Percentiles rank a stretch among this genome's conserved stretches.
These are phyloP conservation scores for Pollenia angustigena DNA, from an alignment of 2,888 invertebrate genomes.

Conservation along the genomic window DNA sequence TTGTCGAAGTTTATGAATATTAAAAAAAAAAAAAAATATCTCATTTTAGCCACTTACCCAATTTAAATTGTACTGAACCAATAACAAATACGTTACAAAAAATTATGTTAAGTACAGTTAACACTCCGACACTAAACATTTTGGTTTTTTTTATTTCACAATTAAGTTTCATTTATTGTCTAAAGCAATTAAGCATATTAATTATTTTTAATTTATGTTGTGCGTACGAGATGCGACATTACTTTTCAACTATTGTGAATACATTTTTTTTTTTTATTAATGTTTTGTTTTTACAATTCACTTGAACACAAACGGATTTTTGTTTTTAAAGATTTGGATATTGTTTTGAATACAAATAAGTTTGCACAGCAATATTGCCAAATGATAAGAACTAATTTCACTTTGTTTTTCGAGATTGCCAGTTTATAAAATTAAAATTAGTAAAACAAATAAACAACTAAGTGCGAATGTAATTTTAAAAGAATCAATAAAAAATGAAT, in stretches of 20 bases:
- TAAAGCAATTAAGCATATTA: background rate
- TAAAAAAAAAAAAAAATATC: background rate
- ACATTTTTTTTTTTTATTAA: background rate
- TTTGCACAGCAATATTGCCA: background rate
- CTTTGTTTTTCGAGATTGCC: background rate
- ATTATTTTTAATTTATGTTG: background rate
- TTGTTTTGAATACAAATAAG: constrained; percentile 31
- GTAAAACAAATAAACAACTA: background rate
- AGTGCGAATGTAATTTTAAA: background rate
- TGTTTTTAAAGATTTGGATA: constrained; percentile 12
- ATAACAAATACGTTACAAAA: background rate
- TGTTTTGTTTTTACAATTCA: constrained; percentile 1
- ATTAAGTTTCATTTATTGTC: background rate
- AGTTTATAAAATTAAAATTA: background rate
- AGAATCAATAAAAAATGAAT: background rate
- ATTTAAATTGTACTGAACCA: constrained; percentile 6
- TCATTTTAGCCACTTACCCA: constrained; percentile 2
- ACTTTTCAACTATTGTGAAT: background rate
- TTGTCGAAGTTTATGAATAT: too few species aligned
- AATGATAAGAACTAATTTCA: constrained; percentile 20
- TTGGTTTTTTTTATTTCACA: background rate
- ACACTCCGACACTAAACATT: constrained; percentile 19
- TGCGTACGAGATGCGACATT: background rate
- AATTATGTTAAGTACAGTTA: constrained; percentile 1
- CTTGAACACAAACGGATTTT: background rate